Evolutionary conservation across 2,888 invertebrate genomes (phyloP), one percentile per base, ranked within the genome.

Genomic region (Caenorhabditis sulstoni): DNA sequence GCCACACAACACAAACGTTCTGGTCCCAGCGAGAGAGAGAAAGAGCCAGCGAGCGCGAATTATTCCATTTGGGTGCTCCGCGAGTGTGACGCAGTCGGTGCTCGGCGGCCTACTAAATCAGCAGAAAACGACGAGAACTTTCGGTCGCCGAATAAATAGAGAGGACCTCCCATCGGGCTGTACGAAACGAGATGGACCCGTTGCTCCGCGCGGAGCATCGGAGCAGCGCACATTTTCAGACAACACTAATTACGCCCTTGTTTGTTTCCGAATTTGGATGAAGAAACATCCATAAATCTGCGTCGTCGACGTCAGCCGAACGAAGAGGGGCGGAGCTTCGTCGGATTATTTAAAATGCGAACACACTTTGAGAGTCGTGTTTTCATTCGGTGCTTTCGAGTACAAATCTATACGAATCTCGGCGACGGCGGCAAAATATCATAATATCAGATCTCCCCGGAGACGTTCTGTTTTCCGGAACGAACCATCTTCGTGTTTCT

Each of bases 1-100:
- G 65, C 68, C 68, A 68, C 59, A 68, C 59, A 68, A 61, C 68
- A 61, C 68, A 58, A 65, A 68, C 59, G 70, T 70, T 70, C 70
- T 37, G 49, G 55, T 20, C 52, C 41, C 29, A 11, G 37, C n/a
- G n/a, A 35, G 45, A 29, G 7, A 29, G 29, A 29, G 29, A 29
- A n/a, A n/a, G 45, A n/a, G 53, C 57, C 44, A 18, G 52, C 57
- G n/a, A n/a, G n/a, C n/a, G 23, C 58, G 29, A 35, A 62, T 70
- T 62, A 70, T 70, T 70, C 70, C 70, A 70, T 70, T 4, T 55
- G 61, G 70, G 44, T 70, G 70, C 68, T 52, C 70, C 29, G 29
- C 12, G 39, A 16, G 3, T 50, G 12, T 62, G 62, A 50, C 50
- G 62, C 57, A 57, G 4, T 47, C 18, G 66, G 59, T 68, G 50